Evolutionary conservation across 2,888 invertebrate species (phyloP).

Genomic region (Biston betularia): DNA sequence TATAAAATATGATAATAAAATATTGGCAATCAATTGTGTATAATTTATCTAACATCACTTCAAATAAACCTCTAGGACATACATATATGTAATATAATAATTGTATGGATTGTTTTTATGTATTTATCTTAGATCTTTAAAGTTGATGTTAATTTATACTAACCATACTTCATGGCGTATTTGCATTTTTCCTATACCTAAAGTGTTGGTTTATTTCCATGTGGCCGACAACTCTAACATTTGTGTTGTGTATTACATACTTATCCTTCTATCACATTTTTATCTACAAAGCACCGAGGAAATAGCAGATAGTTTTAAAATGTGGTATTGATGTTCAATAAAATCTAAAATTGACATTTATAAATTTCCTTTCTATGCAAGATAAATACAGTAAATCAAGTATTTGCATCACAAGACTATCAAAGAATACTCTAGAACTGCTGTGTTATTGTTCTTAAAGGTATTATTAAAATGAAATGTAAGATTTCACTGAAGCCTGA

Average conservation of each 20-base stretch:
- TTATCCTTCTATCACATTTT: conserved; percentile 38
- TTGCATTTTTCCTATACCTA: not conserved
- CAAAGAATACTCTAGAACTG: not conserved
- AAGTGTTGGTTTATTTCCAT: not conserved
- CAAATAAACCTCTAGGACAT: not conserved
- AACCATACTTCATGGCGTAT: not conserved
- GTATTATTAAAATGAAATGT: not conserved
- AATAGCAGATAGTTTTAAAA: conserved; percentile 60
- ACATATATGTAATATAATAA: not conserved
- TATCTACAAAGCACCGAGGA: conserved; percentile 73
- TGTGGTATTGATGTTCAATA: conserved; percentile 24
- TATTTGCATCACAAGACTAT: not conserved
- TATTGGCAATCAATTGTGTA: not conserved
- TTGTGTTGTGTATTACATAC: conserved; percentile 8
- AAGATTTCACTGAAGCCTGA: not conserved
- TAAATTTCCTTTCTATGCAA: not conserved
- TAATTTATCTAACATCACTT: conserved; percentile 4
- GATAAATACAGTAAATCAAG: not conserved
- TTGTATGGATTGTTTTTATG: not conserved
- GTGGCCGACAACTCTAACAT: conserved; percentile 2
- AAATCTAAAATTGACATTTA: conserved; percentile 34
- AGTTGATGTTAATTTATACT: not conserved
- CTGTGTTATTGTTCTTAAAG: not conserved
- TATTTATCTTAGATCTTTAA: conserved; percentile 4
- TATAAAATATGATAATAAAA: not conserved